Evolutionary conservation across 2,888 invertebrate genomes (phyloP).

Genomic region (Parelbella ahira): DNA sequence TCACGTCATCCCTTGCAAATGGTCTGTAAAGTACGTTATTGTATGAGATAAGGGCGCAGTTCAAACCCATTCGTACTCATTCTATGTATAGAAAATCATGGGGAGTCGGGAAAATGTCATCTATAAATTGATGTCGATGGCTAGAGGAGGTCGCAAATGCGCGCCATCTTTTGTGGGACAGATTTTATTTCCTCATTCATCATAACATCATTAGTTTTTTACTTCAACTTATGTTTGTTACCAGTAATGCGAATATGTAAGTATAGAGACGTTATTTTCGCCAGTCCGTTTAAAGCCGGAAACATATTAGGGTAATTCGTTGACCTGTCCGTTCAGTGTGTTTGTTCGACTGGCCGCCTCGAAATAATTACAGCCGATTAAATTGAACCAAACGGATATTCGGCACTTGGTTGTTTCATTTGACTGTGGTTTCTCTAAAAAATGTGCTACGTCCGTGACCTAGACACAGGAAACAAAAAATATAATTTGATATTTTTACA

Average conservation of each 20-base stretch:
- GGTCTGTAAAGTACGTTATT: constrained; percentile 5
- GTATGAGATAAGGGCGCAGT: neutral
- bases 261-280: neutral
- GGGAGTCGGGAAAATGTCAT: constrained; percentile 45
- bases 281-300: neutral
- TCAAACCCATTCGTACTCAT: constrained; percentile 3
- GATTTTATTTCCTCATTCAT: constrained; percentile 46
- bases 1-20: constrained; percentile 4
- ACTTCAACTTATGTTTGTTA: constrained; percentile 32
- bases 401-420: neutral
- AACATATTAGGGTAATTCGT: constrained; percentile 18
- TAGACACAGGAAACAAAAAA: too few relatives aligned
- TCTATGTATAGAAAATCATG: constrained; percentile 34
- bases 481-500: too few relatives aligned
- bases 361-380: constrained; percentile 5
- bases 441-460: too few relatives aligned
- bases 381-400: constrained; percentile 5
- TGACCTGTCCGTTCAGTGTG: constrained; percentile 7
- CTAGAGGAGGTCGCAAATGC: constrained; percentile 66
- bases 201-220: constrained; percentile 52
- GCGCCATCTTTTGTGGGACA: constrained; percentile 59
- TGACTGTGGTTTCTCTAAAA: neutral
- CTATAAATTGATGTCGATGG: constrained; percentile 64
- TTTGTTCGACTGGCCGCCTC: constrained; percentile 6
- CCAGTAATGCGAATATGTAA: too few relatives aligned